Evolutionary conservation across 2,113 vertebrate genomes (phyloP).

Genomic region (Papio anubis): DNA sequence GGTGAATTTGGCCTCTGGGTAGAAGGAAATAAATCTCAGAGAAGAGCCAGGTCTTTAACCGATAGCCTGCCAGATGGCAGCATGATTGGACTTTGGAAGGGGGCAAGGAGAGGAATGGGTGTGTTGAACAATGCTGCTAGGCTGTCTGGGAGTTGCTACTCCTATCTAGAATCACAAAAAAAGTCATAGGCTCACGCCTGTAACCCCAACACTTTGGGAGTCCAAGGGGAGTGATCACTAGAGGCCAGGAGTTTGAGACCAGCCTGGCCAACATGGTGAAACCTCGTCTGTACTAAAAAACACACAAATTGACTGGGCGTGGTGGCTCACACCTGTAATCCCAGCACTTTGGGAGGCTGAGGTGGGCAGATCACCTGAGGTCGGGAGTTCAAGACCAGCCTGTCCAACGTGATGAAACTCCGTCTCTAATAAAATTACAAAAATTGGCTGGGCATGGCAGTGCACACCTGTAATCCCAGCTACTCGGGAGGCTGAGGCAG

Average conservation of each 20-base stretch:
- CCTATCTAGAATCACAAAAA: neutral
- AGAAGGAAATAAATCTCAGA: constrained; percentile 6
- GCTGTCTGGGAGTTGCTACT: neutral
- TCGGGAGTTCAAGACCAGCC: neutral
- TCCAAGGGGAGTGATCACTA: neutral
- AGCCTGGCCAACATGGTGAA: neutral
- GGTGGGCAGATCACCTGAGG: neutral
- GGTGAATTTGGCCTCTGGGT: constrained; percentile 12
- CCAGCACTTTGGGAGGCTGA: too few species aligned
- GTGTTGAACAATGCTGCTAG: neutral
- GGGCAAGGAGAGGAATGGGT: neutral
- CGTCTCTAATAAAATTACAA: neutral
- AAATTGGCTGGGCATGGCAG: neutral
- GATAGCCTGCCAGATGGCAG: neutral
- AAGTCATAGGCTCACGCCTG: neutral
- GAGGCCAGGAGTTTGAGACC: neutral
- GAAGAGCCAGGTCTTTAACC: neutral
- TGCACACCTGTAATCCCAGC: neutral
- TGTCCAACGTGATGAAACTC: neutral
- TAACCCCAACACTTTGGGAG: neutral
- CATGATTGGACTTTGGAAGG: neutral
- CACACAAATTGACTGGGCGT: neutral
- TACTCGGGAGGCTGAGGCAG: too few species aligned
- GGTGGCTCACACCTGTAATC: neutral
- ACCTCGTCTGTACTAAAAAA: neutral